Percentiles rank a stretch among this genome's conserved stretches.
Conservation (phyloP, 2,888 invertebrate genomes). For the Epinotia bilunana region DNA sequence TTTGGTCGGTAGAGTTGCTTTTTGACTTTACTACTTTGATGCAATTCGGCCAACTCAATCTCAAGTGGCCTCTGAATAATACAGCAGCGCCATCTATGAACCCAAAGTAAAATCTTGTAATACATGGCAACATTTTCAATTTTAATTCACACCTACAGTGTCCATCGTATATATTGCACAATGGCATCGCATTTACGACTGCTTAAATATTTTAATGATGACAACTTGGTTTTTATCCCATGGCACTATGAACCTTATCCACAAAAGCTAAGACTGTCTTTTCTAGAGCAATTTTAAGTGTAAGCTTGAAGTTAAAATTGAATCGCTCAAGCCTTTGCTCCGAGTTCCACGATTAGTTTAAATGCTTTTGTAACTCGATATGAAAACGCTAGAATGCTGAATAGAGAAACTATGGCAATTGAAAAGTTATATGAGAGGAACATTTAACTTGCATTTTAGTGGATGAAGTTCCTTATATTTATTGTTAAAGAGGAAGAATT, state of each 20-base stretch:
- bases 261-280: background rate
- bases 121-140: too few relatives aligned
- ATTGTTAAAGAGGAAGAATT: background rate
- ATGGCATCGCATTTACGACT: background rate
- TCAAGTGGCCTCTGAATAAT: too few relatives aligned
- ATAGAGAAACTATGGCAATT: constrained; percentile 25
- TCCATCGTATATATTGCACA: too few relatives aligned
- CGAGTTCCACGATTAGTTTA: constrained; percentile 25
- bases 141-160: too few relatives aligned
- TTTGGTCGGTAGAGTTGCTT: too few relatives aligned
- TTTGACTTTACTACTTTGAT: too few relatives aligned
- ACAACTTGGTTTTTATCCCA: background rate
- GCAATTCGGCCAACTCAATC: too few relatives aligned
- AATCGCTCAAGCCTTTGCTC: constrained; percentile 12
- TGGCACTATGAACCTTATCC: background rate
- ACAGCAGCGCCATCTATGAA: too few relatives aligned
- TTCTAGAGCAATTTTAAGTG: background rate
- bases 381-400: constrained; percentile 17
- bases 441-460: constrained; percentile 15
- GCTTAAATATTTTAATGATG: background rate
- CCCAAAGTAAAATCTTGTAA: too few relatives aligned
- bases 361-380: constrained; percentile 32
- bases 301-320: constrained; percentile 18
- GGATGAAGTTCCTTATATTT: background rate
- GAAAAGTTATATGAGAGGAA: constrained; percentile 13